phyloP scores from a whole-genome alignment of 2,888 invertebrate genomes.

The Lochmaea capreae region DNA sequence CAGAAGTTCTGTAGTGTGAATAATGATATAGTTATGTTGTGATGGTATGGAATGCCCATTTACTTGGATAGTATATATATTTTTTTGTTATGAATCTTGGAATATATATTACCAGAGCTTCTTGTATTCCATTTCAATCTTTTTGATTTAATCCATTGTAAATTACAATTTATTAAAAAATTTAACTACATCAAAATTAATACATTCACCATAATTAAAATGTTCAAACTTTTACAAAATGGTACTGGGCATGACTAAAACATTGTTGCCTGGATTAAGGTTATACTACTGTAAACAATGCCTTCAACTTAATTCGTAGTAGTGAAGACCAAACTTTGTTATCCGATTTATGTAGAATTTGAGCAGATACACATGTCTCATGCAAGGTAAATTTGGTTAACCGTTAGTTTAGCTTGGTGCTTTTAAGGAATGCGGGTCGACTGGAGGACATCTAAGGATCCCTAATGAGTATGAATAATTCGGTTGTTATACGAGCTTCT shows the following conservation, averaged over 20 bases:
- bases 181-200: no score
- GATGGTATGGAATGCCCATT: no score
- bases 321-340: conserved; percentile 5
- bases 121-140: no score
- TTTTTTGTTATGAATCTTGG: no score
- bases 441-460: not conserved
- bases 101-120: no score
- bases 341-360: conserved; percentile 13
- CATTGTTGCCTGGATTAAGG: conserved; percentile 2
- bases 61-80: no score
- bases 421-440: conserved; percentile 3
- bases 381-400: conserved; percentile 3
- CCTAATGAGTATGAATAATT: not conserved
- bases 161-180: no score
- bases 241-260: not conserved
- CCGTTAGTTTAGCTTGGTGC: not conserved
- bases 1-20: not conserved
- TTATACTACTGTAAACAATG: conserved; percentile 6
- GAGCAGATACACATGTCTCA: conserved; percentile 11
- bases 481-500: not conserved
- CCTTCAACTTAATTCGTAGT: conserved; percentile 6
- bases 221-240: not conserved
- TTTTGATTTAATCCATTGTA: no score
- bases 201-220: not conserved
- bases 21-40: not conserved